Percentiles rank a stretch among this genome's conserved stretches.
These are phyloP conservation scores for Oceanites oceanicus DNA, from an alignment of 2,113 vertebrate genomes.

Conservation along the genomic window DNA sequence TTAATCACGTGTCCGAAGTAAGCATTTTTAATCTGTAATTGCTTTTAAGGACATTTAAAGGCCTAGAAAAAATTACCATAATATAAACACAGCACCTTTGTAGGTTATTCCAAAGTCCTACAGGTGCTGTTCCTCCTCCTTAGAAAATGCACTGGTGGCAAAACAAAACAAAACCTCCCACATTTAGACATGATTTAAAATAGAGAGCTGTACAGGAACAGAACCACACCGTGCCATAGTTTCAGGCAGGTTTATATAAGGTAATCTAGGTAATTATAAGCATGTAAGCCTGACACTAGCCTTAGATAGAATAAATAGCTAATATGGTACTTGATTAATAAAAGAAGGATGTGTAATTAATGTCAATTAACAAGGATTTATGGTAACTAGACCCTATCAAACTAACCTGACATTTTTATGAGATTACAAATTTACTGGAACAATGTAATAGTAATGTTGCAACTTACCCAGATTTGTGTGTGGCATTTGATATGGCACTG, in stretches of 20 bases:
- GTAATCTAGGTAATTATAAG: background rate
- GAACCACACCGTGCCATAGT: background rate
- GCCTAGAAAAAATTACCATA: background rate
- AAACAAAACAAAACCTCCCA: background rate
- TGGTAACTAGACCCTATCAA: background rate
- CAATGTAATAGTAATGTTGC: rapidly evolving
- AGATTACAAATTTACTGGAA: background rate
- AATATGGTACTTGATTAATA: background rate
- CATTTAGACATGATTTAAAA: background rate
- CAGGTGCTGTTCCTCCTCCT: background rate
- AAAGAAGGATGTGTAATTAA: background rate
- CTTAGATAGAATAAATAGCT: background rate
- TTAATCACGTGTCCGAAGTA: background rate
- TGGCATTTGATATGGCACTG: background rate
- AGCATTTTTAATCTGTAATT: background rate
- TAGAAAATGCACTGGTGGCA: background rate
- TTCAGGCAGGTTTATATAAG: background rate
- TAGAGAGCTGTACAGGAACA: background rate
- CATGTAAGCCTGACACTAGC: background rate
- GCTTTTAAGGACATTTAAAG: background rate
- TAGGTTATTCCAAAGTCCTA: background rate
- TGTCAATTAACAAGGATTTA: background rate
- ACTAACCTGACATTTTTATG: background rate
- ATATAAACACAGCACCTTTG: background rate
- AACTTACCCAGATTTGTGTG: background rate